These are phyloP conservation scores for Ophioninae sp. DNA, from an alignment of 2,888 invertebrate species.

Conservation along the genomic window DNA sequence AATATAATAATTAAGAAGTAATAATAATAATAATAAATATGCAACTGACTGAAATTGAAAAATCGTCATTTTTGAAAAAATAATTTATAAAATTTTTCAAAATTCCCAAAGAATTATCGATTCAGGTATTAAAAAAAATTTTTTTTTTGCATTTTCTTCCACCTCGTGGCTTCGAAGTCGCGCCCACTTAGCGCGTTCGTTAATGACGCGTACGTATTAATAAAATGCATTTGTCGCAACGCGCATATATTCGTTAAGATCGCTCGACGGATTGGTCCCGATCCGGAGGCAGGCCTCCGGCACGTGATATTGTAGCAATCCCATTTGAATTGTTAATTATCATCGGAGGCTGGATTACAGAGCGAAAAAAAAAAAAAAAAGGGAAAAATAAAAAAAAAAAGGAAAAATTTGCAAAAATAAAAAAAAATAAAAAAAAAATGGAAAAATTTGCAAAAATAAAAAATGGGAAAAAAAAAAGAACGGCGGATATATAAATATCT, in stretches of 20 bases:
- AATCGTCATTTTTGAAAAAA: too few relatives aligned
- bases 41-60: too few relatives aligned
- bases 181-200: conserved; percentile 52
- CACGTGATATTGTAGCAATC: conserved; percentile 80
- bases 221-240: conserved; percentile 32
- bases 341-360: conserved; percentile 58
- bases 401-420: conserved; percentile 25
- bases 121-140: too few relatives aligned
- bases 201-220: conserved; percentile 45
- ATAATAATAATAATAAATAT: too few relatives aligned
- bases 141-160: conserved; percentile 30
- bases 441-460: conserved; percentile 29
- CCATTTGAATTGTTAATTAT: conserved; percentile 79
- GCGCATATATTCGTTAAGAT: conserved; percentile 27
- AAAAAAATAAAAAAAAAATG: conserved; percentile 26
- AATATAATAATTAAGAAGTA: too few relatives aligned
- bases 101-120: too few relatives aligned
- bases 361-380: conserved; percentile 42
- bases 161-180: conserved; percentile 24
- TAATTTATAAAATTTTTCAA: too few relatives aligned
- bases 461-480: too few relatives aligned
- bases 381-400: conserved; percentile 45
- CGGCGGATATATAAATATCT: too few relatives aligned
- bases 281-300: conserved; percentile 76
- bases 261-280: conserved; percentile 71